phyloP scores from a whole-genome alignment of 2,797 vertebrate genomes.

The Gambusia yucatana region DNA sequence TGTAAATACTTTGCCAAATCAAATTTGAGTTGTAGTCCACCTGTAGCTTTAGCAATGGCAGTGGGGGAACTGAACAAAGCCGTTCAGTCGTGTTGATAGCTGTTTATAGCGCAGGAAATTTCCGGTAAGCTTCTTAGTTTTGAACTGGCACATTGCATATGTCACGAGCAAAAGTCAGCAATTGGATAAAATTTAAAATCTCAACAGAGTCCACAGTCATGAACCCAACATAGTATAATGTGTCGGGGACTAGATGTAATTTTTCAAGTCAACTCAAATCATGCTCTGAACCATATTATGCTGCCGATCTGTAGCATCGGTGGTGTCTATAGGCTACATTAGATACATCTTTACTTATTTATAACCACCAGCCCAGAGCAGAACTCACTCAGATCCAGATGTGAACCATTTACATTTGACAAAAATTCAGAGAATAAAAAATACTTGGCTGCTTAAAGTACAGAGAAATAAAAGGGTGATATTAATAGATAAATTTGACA shows the following conservation, averaged over 20 bases:
- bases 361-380: too few species aligned
- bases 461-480: not conserved
- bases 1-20: not conserved
- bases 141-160: too few species aligned
- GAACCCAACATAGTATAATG: not conserved
- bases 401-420: not conserved
- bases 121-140: too few species aligned
- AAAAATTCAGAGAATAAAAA: not conserved
- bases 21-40: not conserved
- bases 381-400: too few species aligned
- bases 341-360: not conserved
- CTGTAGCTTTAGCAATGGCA: too few species aligned
- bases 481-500: conserved; percentile 20
- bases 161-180: too few species aligned
- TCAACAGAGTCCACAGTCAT: too few species aligned
- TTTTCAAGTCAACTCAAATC: not conserved
- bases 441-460: not conserved
- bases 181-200: too few species aligned
- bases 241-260: not conserved
- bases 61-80: too few species aligned
- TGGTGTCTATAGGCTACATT: not conserved
- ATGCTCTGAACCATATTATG: not conserved
- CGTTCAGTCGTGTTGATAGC: too few species aligned
- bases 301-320: not conserved
- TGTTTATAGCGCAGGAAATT: too few species aligned